Base-by-base conservation (phyloP, 2,888 invertebrate genomes). In the Electrophaes corylata region DNA sequence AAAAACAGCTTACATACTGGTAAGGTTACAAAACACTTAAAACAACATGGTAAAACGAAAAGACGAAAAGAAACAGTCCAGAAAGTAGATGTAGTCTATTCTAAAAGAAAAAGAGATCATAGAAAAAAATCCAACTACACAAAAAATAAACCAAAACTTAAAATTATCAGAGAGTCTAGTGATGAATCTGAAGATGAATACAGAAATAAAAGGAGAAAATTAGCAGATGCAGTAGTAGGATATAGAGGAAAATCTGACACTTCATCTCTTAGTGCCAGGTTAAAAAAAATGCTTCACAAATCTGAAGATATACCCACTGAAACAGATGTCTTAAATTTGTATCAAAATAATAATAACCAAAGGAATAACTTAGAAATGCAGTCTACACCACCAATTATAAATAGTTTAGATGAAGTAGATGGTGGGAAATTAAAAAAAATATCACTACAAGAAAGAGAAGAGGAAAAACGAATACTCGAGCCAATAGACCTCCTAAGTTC, bases 151-250 rank as follows among this genome's bases (percentile, higher is more conserved):
- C 16, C 72, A 46, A 67, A 64, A 50, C 49, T 72, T 4, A 79
- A 79, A 70, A 61, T 77, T 49, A 56, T 82, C 11, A 78, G 72
- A 68, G 86, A 86, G 62, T 78, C 84, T 23, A 91, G 90, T 76
- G 91, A 88, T 51, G 87, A 88, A 63, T 87, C 89, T 44, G 89
- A 88, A 65, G 87, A 85, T 77, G 90, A 91, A 71, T 87, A 87
- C 52, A 83, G 78, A 72, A 85, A 84, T 67, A 89, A 87, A 74
- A 77, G 91, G 66, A 81, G 85, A 64, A 92, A 92, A 76, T 75
- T 94, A 61, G 92, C 92, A 62, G 85, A 93, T 76, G 93, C 94
- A 48, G 91, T 94, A 33, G 76, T 83, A 40, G 84, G 93, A n/a
- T 79, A 78, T 61, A 84, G 75, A 63, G 61, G 62, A 5, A 86